These are phyloP conservation scores for Pterocles gutturalis DNA, from an alignment of 2,113 vertebrate species.

Conservation along the genomic window DNA sequence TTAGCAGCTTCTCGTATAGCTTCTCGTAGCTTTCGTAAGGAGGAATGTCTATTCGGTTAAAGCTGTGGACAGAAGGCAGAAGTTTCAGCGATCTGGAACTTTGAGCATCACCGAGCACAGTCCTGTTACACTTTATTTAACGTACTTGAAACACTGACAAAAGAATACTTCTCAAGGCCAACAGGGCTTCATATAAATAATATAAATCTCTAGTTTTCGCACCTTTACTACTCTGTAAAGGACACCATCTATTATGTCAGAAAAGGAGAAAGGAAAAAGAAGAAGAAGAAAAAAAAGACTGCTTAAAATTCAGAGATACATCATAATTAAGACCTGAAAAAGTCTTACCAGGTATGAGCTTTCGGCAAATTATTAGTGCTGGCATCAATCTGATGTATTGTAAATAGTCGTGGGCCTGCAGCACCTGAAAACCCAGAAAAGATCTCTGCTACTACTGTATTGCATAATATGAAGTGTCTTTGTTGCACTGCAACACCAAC, in stretches of 20 bases:
- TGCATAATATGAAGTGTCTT: not conserved
- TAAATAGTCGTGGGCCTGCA: constrained; percentile 94
- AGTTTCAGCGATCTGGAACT: not conserved
- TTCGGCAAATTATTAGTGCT: constrained; percentile 96
- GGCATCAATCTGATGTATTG: constrained; percentile 98
- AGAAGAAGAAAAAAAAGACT: not conserved
- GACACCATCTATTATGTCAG: not conserved
- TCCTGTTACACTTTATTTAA: not conserved
- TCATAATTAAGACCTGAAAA: not conserved
- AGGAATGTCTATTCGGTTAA: constrained; percentile 99
- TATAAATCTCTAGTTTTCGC: not conserved
- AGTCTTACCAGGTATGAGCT: constrained; percentile 94
- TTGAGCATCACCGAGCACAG: not conserved
- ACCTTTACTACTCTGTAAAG: not conserved
- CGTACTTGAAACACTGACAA: not conserved
- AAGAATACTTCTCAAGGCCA: not conserved
- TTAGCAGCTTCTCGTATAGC: constrained; percentile 98
- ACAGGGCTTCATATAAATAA: not conserved
- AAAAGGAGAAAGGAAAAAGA: accelerated
- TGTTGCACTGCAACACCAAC: not conserved
- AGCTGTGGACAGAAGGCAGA: constrained; percentile 79
- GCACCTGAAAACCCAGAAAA: constrained; percentile 82
- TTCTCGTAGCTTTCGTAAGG: constrained; percentile 97
- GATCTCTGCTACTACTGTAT: not conserved
- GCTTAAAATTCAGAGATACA: not conserved